Base-by-base conservation (phyloP, 2,113 vertebrate species). In the Phaetusa simplex region DNA sequence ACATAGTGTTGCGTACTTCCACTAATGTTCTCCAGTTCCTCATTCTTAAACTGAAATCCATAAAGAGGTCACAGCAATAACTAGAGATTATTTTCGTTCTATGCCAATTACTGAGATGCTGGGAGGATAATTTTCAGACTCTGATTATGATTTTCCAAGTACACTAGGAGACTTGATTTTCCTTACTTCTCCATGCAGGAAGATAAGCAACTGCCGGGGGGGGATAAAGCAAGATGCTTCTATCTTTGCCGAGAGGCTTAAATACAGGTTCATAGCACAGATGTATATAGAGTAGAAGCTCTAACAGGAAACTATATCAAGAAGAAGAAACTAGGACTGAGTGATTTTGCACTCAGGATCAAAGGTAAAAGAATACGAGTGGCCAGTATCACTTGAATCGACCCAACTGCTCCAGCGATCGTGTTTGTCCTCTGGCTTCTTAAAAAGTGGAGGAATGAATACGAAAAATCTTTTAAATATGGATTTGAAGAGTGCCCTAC, bases 21-120 rank as follows among this genome's bases (percentile, higher is more conserved):
- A 0, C 40, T 85, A 76, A 95, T 79, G 40, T 65, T 86, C 45
- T 71, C 59, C 0, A 2, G 47, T 47, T 82, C 50, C 87, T 80
- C 11, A 11, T 82, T 91, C 97, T 93, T 69, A 73, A 69, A 97
- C 59, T 90, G 40, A 95, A 96, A 97, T 91, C 82, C 76, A 95
- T 91, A 93, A 64, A 76, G 71, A 94, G 64, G 82, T 89, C 88
- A 96, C 77, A 76, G 47, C 64, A 95, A 86, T 64, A 92, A 88
- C 27, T 36, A 71, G 43, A 95, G 47, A 55, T 56, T 2, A 84
- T 96, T 88, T 93, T 90, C 74, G 47, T 82, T 90, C 79, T 73
- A 38, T 78, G 53, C 19, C 66, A 95, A 82, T 95, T 92, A 92
- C 24, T 89, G 66, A 83, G 86, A 91, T 82, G 47, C 19, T 96